Base-by-base conservation (phyloP, 2,888 invertebrate genomes). In the Meganola albula region DNA sequence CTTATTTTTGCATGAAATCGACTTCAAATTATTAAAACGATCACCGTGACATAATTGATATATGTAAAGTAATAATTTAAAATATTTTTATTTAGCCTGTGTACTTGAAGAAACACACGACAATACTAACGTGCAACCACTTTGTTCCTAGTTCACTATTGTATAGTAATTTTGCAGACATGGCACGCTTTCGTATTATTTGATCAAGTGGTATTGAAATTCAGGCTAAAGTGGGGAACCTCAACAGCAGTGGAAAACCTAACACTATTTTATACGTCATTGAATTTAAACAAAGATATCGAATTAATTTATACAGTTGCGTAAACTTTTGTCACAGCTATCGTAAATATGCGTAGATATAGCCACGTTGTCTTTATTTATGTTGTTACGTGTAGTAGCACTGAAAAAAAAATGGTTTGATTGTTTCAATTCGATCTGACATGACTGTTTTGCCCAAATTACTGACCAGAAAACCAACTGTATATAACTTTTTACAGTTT, bases 201-300 rank as follows among this genome's bases (percentile, higher is more conserved):
- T 83, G 53, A 46, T 69, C 82, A 83, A 65, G 47, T 83, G 83
- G 48, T 46, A 24, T 63, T 73, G 63, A 74, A 79, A 65, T 69
- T 68, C 62, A 64, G 60, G 35, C 53, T 59, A 41, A 35, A 46
- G 48, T 41, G 48, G 46, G 47, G 49, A 53, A 48, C 51, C 50
- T 58, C 55, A 66, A 60, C 58, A 46, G 52, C 58, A 49, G 43
- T 49, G 44, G 45, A 40, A n/a, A n/a, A n/a, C n/a, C 37, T 47
- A 33, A 32, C 39, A 45, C 50, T 40, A 52, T 46, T 43, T 48
- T 22, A 48, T 65, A 60, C 59, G 59, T 64, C 59, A 64, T 43
- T 45, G 53, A 63, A 61, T 53, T 57, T 52, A 44, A 58, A 72
- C 63, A 70, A 70, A 71, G 70, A 59, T 63, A 70, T 70, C 73